Conservation (phyloP, 2,797 vertebrate species). For the Lepus oiostolus region DNA sequence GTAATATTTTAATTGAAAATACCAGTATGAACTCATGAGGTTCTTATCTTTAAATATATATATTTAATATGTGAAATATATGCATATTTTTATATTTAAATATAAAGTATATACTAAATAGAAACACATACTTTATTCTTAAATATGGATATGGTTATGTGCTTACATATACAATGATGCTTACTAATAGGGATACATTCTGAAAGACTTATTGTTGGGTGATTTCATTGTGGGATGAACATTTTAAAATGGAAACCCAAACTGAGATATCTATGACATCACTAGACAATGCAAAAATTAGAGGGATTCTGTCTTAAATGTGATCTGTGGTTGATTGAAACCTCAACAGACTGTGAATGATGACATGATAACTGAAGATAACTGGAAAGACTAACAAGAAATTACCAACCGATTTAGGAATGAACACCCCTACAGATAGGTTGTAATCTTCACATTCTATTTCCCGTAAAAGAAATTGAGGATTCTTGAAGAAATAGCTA, state of each 20-base stretch:
- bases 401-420: not conserved
- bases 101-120: not conserved
- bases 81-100: not conserved
- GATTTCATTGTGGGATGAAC: no score
- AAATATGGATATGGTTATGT: not conserved
- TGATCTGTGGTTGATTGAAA: no score
- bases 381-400: conserved; percentile 13
- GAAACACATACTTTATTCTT: not conserved
- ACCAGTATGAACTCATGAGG: not conserved
- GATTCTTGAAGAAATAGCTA: not conserved
- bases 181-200: no score
- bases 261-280: no score
- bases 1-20: conserved; percentile 16
- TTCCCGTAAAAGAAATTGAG: conserved; percentile 11
- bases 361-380: not conserved
- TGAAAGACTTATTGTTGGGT: no score
- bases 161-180: no score
- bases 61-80: not conserved
- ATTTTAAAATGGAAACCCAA: no score
- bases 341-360: no score
- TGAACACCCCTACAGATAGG: not conserved
- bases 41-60: conserved; percentile 13
- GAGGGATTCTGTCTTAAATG: no score
- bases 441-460: not conserved
- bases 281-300: no score